Base-by-base conservation (phyloP, 23 tunicate species). In the Halocynthia aurantium region DNA sequence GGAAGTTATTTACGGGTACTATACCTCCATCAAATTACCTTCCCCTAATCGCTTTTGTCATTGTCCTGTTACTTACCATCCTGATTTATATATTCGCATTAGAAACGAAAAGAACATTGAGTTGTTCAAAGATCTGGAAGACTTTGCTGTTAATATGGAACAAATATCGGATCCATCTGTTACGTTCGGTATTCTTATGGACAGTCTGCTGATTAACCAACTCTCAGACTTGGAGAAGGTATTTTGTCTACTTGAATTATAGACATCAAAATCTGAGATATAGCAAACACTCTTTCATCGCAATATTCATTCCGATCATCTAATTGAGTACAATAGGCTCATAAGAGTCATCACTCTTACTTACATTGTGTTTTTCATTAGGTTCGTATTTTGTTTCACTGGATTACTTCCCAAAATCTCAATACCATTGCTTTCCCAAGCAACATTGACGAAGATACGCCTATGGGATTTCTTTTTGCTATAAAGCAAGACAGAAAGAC, bases 371-470 rank as follows among this genome's bases (percentile, higher is more conserved):
- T 7, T 22, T 62, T 61, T 53, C 17, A 31, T 8, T 52, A 86
- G 92, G 85, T 86, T 71, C 92, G 92, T 67, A 86, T 86, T 15
- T 19, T 86, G 64, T 86, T 86, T 60, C 92, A 86, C 71, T 86
- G 92, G 92, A 81, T 86, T 18, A 86, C 92, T 7, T 66, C 82
- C 15, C 92, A 86, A 76, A 76, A 86, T 62, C 78, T 86, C 8
- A 86, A 86, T 56, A 21, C 81, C 10, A 86, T 86, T 20, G 56
- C 54, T 51, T 86, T 86, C 64, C 92, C 92, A 10, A 40, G 68
- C 50, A 61, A 81, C 9, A 57, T 86, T 12, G 75, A 75, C 20
- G 92, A 86, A 76, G 92, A 86, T 53, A 81, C 92, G 15, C 92
- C 92, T 8, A 62, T 86, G n/a, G 92, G 82, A 8, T 86, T 71